Evolutionary conservation across 2,888 invertebrate genomes (phyloP), one percentile per base, ranked within the genome.

Genomic region (Oscheius onirici): DNA sequence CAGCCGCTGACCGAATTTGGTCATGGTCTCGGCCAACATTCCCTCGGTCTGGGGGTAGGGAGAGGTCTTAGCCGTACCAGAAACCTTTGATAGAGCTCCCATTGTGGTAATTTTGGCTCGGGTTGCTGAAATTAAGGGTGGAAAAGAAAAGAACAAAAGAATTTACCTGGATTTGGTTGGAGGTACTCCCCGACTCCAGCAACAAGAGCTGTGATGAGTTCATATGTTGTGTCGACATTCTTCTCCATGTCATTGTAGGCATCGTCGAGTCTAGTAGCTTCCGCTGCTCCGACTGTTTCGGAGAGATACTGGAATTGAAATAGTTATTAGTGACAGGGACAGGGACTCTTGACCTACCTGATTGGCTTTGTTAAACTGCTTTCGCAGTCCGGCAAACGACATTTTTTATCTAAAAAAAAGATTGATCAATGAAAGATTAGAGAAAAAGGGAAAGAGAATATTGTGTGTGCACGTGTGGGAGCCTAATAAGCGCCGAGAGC

Each of bases 321-420:
- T 11, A 44, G 58, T 41, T n/a, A 3, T n/a, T 20, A 61, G 5
- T 40, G 34, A 43, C 24, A 41, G 41, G n/a, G 24, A 41, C 13
- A 51, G 11, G 26, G 44, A 26, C 26, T n/a, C 13, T 5, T 67
- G 5, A 69, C 74, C 91, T 90, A 95, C 95, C 92, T 97, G 97
- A 91, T 99, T 99, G 85, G 97, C 97, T 91, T 99, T 99, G 91
- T 97, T 99, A 89, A 99, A 94, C 90, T 97, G 97, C 91, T 99
- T 99, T 90, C 95, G 96, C 84, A 99, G 91, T 86, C 97, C 97
- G 87, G 97, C 96, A 90, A 99, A 94, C 90, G 97, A 97, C 97
- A 99, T 99, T 17, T 70, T 60, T n/a, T 10, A 41, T 24, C 63
- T 63, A 49, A 63, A 63, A 63, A 24, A 2, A 41, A 5, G 13